Evolutionary conservation across 2,888 invertebrate species (phyloP).

Genomic region (Limnephilus auricula): DNA sequence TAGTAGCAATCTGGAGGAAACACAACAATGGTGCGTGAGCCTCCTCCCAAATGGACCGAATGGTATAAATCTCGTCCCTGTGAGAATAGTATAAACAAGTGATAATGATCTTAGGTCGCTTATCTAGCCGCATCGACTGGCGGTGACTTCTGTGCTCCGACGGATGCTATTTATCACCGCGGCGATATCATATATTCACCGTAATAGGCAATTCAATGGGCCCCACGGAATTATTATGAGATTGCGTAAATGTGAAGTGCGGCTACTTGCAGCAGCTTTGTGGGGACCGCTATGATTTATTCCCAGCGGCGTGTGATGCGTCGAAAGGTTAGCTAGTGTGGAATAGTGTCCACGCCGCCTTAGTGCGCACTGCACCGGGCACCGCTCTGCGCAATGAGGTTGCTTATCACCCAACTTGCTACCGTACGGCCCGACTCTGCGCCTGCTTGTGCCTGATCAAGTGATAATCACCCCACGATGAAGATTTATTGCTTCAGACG

Average conservation of each 20-base stretch:
- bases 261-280: slow-evolving; percentile 28
- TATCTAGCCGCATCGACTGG: slow-evolving; percentile 65
- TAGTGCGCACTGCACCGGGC: too few species aligned
- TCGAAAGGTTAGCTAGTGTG: slow-evolving; percentile 26
- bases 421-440: not conserved
- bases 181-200: slow-evolving; percentile 66
- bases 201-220: slow-evolving; percentile 66
- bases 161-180: slow-evolving; percentile 65
- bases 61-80: slow-evolving; percentile 46
- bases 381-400: not conserved
- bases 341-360: slow-evolving; percentile 4
- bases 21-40: slow-evolving; percentile 51
- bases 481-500: not conserved
- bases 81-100: slow-evolving; percentile 62
- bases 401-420: not conserved
- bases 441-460: not conserved
- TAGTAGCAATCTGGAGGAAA: slow-evolving; percentile 47
- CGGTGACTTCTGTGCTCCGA: slow-evolving; percentile 58
- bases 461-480: not conserved
- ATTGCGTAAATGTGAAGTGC: slow-evolving; percentile 64
- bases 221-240: slow-evolving; percentile 64
- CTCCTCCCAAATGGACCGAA: slow-evolving; percentile 49
- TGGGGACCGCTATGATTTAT: slow-evolving; percentile 59
- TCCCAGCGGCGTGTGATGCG: slow-evolving; percentile 46
- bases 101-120: slow-evolving; percentile 65